Evolutionary conservation across 2,888 invertebrate species (phyloP), one percentile per base, ranked within the genome.

Genomic region (Chalcis sispes): DNA sequence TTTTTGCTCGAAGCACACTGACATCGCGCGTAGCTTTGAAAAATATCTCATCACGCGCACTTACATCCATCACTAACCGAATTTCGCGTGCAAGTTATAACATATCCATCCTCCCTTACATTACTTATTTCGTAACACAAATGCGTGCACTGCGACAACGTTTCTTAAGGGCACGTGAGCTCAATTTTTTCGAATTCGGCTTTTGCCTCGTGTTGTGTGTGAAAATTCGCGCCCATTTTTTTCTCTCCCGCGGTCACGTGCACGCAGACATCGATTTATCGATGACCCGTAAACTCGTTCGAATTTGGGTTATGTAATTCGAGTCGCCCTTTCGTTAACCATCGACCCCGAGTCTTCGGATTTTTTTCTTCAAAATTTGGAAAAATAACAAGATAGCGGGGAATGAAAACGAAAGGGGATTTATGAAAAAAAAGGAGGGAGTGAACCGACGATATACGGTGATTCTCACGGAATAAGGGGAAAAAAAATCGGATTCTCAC

Each of bases 401-500:
- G 69, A 61, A 32, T 36, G 23, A 18, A 2, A 15, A 18, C 8
- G 1, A 27, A 56, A 48, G 23, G 52, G 36, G 40, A 36, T 32
- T n/a, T n/a, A n/a, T n/a, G n/a, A n/a, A n/a, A n/a, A n/a, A n/a
- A n/a, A n/a, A n/a, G n/a, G 66, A 27, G 18, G 58, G 64, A 27
- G 50, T 29, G 62, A 48, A 0, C 15, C 20, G 25, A 15, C 18
- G 54, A n/a, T 52, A 36, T 8, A n/a, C 7, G 61, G 42, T 40
- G 62, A 77, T 78, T 78, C 73, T 78, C 73, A 76, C 78, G 72
- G 59, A 72, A 48, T 46, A n/a, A n/a, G n/a, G 58, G 73, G 73
- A 70, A 29, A 75, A 75, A 72, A 77, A 78, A 71, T 78, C 76
- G 46, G 78, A 78, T 78, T 78, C 78, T 73, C 78, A 78, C 78